These are phyloP conservation scores for Poeciliopsis gracilis DNA, from an alignment of 2,797 vertebrate genomes.

Conservation along the genomic window DNA sequence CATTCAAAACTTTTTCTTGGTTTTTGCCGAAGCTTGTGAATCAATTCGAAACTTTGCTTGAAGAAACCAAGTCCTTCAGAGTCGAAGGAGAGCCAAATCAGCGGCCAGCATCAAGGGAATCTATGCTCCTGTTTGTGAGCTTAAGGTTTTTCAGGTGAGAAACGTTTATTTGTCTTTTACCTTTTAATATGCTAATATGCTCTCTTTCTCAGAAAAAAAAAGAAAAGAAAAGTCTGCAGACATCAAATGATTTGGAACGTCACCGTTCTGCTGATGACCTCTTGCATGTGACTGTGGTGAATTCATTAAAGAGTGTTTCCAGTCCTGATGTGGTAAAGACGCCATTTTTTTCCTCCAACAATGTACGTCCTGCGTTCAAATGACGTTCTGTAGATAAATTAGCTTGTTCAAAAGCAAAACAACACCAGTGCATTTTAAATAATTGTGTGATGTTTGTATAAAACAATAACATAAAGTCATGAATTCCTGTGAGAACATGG, in stretches of 20 bases:
- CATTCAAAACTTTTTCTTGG: neutral
- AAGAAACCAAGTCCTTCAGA: neutral
- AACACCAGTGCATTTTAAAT: neutral
- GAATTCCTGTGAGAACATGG: neutral
- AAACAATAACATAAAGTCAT: neutral
- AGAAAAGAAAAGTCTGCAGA: neutral
- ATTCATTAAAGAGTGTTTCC: neutral
- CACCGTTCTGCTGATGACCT: neutral
- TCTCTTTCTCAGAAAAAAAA: neutral
- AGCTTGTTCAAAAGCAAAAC: neutral
- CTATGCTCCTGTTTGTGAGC: neutral
- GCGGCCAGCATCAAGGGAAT: neutral
- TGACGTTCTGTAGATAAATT: neutral
- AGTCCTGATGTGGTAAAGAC: neutral
- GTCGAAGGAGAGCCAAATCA: neutral
- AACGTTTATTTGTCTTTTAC: neutral
- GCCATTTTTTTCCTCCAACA: too few species aligned
- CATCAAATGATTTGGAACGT: neutral
- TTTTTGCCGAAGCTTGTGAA: neutral
- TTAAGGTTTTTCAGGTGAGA: neutral
- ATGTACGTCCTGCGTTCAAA: neutral
- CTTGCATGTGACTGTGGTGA: neutral
- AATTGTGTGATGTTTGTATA: neutral
- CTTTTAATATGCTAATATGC: neutral
- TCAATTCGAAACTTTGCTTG: neutral